phyloP scores from a whole-genome alignment of 35 echinoderm and acorn worm genomes.

The Anneissia japonica region DNA sequence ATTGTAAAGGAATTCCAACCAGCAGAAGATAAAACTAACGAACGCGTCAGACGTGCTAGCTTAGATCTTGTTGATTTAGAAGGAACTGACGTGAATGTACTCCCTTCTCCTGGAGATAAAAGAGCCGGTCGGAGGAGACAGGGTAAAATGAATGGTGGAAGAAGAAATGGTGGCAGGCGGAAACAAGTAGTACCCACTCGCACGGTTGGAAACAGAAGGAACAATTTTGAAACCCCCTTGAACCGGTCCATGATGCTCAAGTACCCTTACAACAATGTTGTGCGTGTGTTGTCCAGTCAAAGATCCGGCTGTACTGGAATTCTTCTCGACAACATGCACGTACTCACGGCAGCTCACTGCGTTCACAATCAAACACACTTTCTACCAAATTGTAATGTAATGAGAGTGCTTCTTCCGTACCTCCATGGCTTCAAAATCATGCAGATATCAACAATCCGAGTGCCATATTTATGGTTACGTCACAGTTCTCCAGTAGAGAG shows the following conservation, averaged over 20 bases:
- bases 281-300: not conserved
- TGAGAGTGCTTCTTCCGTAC: not conserved
- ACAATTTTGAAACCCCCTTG: not conserved
- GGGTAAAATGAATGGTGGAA: not conserved
- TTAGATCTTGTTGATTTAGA: not conserved
- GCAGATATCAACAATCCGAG: not conserved
- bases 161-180: not conserved
- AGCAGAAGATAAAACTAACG: not conserved
- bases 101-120: not conserved
- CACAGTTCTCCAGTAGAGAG: not conserved
- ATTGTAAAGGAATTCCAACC: not conserved
- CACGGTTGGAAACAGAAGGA: not conserved
- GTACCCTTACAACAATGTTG: not conserved
- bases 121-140: not conserved
- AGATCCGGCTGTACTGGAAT: not conserved
- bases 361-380: not conserved
- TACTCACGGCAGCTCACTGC: not conserved
- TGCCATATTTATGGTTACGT: not conserved
- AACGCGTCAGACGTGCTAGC: not conserved
- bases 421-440: not conserved
- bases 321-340: not conserved
- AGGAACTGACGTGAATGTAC: not conserved
- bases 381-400: not conserved
- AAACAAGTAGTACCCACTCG: not conserved
- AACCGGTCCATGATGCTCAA: not conserved